These are phyloP conservation scores for Meloidogyne hapla DNA, from an alignment of 1,140 invertebrate species.

Conservation along the genomic window DNA sequence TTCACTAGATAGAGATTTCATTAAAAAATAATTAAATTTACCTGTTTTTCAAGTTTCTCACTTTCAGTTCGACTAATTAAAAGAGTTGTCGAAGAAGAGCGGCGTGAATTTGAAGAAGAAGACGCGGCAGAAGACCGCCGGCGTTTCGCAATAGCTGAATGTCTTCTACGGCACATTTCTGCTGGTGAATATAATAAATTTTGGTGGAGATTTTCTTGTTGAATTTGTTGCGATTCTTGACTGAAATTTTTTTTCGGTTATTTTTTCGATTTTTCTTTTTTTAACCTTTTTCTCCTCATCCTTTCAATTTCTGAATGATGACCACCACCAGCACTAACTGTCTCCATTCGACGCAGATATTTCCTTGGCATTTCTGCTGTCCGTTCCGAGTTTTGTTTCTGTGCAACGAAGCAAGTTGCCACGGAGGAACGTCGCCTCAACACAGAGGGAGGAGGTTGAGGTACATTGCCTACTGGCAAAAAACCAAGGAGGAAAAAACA, in stretches of 20 bases:
- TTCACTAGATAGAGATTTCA: too few species aligned
- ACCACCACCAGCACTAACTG: not conserved
- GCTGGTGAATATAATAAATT: not conserved
- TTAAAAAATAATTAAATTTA: not conserved
- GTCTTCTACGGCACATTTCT: not conserved
- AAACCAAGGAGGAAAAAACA: not conserved
- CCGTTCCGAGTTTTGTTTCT: not conserved
- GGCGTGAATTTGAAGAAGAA: not conserved
- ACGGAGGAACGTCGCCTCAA: conserved; percentile 24
- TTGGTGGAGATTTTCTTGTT: not conserved
- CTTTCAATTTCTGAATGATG: not conserved
- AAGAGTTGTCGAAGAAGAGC: conserved; percentile 2
- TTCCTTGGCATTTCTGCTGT: not conserved
- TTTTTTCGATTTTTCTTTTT: not conserved
- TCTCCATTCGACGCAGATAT: conserved; percentile 19
- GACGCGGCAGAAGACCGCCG: not conserved
- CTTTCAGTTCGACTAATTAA: not conserved
- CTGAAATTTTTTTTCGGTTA: too few species aligned
- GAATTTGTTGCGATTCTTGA: not conserved
- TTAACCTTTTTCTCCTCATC: not conserved
- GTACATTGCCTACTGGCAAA: not conserved
- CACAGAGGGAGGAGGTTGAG: conserved; percentile 7
- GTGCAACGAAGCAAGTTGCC: conserved; percentile 2
- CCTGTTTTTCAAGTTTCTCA: not conserved
- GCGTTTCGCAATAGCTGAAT: not conserved